Evolutionary conservation across 2,888 invertebrate genomes (phyloP), one percentile per base, ranked within the genome.

Genomic region (Galerucella nymphaeae): DNA sequence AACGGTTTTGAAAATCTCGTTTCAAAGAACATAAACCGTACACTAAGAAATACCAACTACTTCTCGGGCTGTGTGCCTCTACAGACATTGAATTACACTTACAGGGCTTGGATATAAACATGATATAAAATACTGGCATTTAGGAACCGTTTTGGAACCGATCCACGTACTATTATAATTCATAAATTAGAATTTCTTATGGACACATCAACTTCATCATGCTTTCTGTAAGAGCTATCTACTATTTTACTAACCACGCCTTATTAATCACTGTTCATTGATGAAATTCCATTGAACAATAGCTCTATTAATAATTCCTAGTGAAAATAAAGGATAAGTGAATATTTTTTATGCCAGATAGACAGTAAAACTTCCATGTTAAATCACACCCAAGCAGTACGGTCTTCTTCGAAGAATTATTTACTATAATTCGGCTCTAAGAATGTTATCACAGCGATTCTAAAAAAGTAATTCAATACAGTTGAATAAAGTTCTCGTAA

Each of bases 361-460:
- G 61, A 16, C 61, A 62, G 42, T 62, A 38, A 16, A 41, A 13
- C 9, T n/a, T n/a, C 42, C 61, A 42, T 62, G 61, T 41, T 38
- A 42, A 18, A 20, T 23, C 13, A 58, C 23, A 30, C n/a, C 61
- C 5, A 41, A 41, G 41, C 42, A 42, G 30, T 38, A 38, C 30
- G 9, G 30, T 10, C 16, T 41, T 14, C 42, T 71, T 71, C 71
- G 30, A 4, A 53, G 71, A 71, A 71, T 61, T 71, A 71, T 71
- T 71, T 71, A 71, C 71, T 71, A 71, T 62, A 66, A 48, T 71
- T 71, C 16, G 53, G 61, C 70, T 75, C 73, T 71, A 61, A 64
- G 75, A 71, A 75, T 72, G 75, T 69, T 70, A 67, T 67, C 50
- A 67, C 13, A 62, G 42, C 42, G 16, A 41, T 41, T 62, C 61